Conservation (phyloP, 1,140 invertebrate genomes). For the Tenebrio molitor region DNA sequence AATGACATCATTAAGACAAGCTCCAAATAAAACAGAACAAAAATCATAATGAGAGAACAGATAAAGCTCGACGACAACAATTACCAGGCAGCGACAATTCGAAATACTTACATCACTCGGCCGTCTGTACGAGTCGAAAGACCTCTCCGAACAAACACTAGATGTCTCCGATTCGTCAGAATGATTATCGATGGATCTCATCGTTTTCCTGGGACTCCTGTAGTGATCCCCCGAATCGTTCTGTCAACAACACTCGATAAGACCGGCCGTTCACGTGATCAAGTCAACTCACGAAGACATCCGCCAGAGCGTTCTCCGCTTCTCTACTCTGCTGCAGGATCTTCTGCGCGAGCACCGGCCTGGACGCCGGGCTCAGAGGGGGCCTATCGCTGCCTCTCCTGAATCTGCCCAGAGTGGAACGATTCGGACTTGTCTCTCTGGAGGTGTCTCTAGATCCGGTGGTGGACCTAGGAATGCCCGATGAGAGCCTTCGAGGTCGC, state of each 20-base stretch:
- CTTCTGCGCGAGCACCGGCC: slow-evolving; percentile 82
- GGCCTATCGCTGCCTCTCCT: slow-evolving; percentile 70
- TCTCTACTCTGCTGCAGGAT: slow-evolving; percentile 91
- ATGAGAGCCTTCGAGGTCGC: slow-evolving; percentile 66
- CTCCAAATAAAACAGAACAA: slow-evolving; percentile 42
- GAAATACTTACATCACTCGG: slow-evolving; percentile 82
- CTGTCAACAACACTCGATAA: slow-evolving; percentile 25
- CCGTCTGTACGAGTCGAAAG: slow-evolving; percentile 85
- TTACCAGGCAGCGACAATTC: slow-evolving; percentile 1
- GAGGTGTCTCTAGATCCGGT: slow-evolving; percentile 77
- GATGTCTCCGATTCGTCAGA: slow-evolving; percentile 93
- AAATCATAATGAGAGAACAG: slow-evolving; percentile 58
- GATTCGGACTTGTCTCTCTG: slow-evolving; percentile 76
- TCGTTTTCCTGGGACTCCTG: slow-evolving; percentile 57
- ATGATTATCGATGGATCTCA: slow-evolving; percentile 64
- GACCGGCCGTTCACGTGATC: neutral
- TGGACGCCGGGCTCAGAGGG: slow-evolving; percentile 68
- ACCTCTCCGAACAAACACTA: slow-evolving; percentile 93
- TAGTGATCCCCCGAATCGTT: slow-evolving; percentile 56
- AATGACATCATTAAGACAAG: slow-evolving; percentile 56
- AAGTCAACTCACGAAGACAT: slow-evolving; percentile 75
- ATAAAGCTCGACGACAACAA: slow-evolving; percentile 34
- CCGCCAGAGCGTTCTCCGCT: slow-evolving; percentile 85
- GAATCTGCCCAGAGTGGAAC: slow-evolving; percentile 57
- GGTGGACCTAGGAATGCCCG: slow-evolving; percentile 81